Evolutionary conservation across 2,888 invertebrate species (phyloP), one percentile per base, ranked within the genome.

Genomic region (Brachyptera putata): DNA sequence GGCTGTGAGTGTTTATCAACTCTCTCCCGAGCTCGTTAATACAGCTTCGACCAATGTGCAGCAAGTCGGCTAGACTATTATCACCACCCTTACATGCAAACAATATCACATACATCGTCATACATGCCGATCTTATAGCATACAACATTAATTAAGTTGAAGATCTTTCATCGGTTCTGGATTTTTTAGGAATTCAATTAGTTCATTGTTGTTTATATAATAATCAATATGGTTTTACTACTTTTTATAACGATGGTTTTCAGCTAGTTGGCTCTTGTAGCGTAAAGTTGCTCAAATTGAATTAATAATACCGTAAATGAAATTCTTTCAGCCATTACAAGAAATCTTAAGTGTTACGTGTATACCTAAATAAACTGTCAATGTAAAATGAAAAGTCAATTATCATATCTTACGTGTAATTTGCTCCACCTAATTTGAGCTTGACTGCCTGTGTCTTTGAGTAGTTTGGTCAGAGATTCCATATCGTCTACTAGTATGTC

Each of bases 11-110:
- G 21, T 1, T 53, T 2, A 53, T 36, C 53, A 53, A 13, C 21
- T 53, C 53, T 36, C 34, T 30, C 5, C 53, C 53, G 18, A 53
- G 16, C 18, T 53, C 53, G 9, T 30, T 34, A n/a, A 53, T 53
- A 22, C 34, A 53, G 13, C 11, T 36, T 2, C 53, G 53, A 36
- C 53, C 21, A 13, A 53, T 36, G 3, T 53, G 53, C 16, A 53
- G 16, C 53, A 53, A 3, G 34, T 18, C 34, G 4, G 36, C 21
- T 5, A 53, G 22, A 16, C 13, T 36, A 34, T 53, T 16, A 16
- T 16, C 18, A 1, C 36, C 26, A 16, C 16, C 30, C 49, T 50
- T n/a, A n/a, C n/a, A n/a, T n/a, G n/a, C n/a, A n/a, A n/a, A n/a
- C n/a, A n/a, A n/a, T n/a, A n/a, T n/a, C n/a, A n/a, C n/a, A n/a